Conservation (phyloP, 2,113 vertebrate species). For the Steatornis caripensis region DNA sequence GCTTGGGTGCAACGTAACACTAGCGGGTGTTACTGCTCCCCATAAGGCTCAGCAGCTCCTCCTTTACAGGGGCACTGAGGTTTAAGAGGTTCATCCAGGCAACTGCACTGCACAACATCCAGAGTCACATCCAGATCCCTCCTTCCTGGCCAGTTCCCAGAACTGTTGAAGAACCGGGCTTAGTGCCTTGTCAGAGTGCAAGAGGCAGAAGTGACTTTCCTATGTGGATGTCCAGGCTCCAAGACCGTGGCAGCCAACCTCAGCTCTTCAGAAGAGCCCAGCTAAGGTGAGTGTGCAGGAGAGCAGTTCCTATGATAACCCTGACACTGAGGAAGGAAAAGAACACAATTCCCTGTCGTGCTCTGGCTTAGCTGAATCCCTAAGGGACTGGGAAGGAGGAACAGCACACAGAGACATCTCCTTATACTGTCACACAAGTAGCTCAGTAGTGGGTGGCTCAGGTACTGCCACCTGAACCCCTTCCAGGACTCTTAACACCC, state of each 20-base stretch:
- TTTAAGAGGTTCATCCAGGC: background rate
- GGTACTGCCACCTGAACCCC: background rate
- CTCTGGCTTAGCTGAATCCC: background rate
- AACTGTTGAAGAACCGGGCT: background rate
- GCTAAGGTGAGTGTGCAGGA: background rate
- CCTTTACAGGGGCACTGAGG: background rate
- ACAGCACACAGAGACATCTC: background rate
- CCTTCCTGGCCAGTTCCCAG: background rate
- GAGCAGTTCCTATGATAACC: background rate
- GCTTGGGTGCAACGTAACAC: accelerated
- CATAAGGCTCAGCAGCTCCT: background rate
- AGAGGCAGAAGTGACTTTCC: background rate
- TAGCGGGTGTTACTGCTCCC: background rate
- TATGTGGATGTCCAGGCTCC: background rate
- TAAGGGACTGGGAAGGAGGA: background rate
- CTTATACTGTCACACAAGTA: background rate
- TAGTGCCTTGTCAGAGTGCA: background rate
- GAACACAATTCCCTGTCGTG: background rate
- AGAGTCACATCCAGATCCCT: background rate
- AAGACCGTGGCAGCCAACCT: background rate
- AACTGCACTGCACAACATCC: background rate
- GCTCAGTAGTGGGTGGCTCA: background rate
- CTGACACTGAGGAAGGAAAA: background rate
- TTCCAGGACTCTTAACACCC: background rate
- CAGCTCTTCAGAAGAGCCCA: background rate